phyloP scores from a whole-genome alignment of 1,140 invertebrate genomes.

The Platyscapa corneri region DNA sequence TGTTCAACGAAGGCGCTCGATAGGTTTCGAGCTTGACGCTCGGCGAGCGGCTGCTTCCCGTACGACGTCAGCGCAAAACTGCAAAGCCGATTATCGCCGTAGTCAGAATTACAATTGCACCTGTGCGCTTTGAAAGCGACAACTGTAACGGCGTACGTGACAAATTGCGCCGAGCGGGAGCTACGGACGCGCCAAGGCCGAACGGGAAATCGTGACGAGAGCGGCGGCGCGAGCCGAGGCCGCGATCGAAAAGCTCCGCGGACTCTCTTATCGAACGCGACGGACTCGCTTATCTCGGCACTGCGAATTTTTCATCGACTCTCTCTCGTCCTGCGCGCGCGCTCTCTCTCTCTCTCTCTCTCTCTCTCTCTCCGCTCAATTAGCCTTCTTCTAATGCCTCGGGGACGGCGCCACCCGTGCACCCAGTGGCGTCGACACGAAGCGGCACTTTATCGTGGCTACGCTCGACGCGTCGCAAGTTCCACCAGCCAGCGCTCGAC shows the following conservation, averaged over 20 bases:
- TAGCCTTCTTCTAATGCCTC: constrained; percentile 21
- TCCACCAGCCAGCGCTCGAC: not conserved
- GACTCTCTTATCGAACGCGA: not conserved
- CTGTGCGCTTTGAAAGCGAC: not conserved
- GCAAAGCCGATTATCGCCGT: not conserved
- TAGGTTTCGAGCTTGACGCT: no score
- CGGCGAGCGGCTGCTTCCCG: no score
- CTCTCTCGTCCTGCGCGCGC: not conserved
- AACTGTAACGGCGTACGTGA: not conserved
- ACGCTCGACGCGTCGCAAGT: not conserved
- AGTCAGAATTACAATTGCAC: not conserved
- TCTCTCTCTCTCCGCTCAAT: constrained; percentile 39
- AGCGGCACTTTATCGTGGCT: constrained; percentile 52
- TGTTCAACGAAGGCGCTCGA: no score
- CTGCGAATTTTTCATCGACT: not conserved
- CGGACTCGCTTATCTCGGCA: no score
- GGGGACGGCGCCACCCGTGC: constrained; percentile 21
- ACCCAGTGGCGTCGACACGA: constrained; percentile 60
- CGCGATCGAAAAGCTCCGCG: not conserved
- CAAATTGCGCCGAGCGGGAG: not conserved
- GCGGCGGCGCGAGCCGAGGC: no score
- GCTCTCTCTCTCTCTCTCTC: no score
- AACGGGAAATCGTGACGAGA: no score
- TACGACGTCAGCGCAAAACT: no score
- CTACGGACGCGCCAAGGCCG: not conserved